A percentile compares a stretch with the other conserved stretches of the same genome.
Conservation (phyloP, 1,140 invertebrate genomes). For the Cotesia vestalis region DNA sequence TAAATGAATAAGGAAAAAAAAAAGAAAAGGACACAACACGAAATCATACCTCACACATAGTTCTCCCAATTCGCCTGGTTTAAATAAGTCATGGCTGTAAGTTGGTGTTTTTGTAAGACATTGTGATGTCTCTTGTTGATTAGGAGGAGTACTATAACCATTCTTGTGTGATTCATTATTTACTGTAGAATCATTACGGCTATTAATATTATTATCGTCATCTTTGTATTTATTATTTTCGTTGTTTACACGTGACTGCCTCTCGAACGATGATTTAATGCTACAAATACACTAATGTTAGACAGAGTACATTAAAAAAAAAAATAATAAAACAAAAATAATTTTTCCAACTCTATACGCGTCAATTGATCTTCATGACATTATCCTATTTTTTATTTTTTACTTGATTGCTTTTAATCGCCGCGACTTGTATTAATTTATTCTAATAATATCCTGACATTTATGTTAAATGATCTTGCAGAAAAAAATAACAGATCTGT, state of each 20-base stretch:
- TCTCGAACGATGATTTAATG: slow-evolving; percentile 57
- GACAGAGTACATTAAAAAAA: slow-evolving; percentile 11
- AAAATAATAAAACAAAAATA: not conserved
- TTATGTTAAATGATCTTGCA: no score
- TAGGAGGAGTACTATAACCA: slow-evolving; percentile 24
- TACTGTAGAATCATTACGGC: slow-evolving; percentile 52
- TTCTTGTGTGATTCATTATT: slow-evolving; percentile 47
- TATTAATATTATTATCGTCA: slow-evolving; percentile 59
- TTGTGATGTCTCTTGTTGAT: slow-evolving; percentile 29
- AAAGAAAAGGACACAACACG: slow-evolving; percentile 49
- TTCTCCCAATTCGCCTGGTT: slow-evolving; percentile 65
- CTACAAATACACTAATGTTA: slow-evolving; percentile 64
- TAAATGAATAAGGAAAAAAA: slow-evolving; percentile 41
- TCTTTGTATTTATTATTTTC: slow-evolving; percentile 63
- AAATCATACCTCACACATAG: slow-evolving; percentile 66
- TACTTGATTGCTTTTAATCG: no score
- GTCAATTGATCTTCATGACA: not conserved
- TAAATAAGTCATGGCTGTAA: slow-evolving; percentile 64
- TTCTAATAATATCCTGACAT: no score
- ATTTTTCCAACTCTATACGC: not conserved
- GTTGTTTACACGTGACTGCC: slow-evolving; percentile 56
- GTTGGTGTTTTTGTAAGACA: slow-evolving; percentile 46
- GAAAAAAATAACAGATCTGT: not conserved
- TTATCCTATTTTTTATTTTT: no score
- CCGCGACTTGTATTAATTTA: no score